Evolutionary conservation across 2,113 vertebrate species (phyloP).

Genomic region (Sialia sialis): DNA sequence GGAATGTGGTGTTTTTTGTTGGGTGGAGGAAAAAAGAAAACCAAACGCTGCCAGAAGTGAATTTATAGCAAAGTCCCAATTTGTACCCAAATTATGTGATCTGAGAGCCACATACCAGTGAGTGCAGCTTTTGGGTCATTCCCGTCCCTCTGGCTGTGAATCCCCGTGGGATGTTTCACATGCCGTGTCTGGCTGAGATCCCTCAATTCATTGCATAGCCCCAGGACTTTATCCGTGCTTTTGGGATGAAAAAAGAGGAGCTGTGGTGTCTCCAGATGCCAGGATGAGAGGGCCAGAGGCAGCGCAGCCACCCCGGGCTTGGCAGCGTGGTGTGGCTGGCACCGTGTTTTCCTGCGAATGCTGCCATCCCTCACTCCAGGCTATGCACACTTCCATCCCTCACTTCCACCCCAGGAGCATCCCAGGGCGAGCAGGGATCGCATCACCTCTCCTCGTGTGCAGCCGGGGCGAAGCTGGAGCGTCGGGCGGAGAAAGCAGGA

Average conservation of each 20-base stretch:
- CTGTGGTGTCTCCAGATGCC: not conserved
- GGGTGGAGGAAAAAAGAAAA: accelerated
- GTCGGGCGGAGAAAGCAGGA: not conserved
- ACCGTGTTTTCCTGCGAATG: accelerated
- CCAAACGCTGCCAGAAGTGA: not conserved
- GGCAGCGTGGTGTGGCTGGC: not conserved
- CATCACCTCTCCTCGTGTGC: not conserved
- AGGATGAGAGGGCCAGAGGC: not conserved
- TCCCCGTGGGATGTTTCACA: not conserved
- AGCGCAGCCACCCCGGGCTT: not conserved
- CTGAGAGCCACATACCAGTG: not conserved
- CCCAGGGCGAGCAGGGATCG: not conserved
- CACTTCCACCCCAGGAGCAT: slow-evolving; percentile 29
- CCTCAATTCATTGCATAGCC: not conserved
- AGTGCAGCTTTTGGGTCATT: not conserved
- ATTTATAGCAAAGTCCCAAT: not conserved
- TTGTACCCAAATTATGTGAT: not conserved
- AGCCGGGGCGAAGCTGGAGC: not conserved
- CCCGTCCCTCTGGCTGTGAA: not conserved
- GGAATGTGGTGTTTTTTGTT: not conserved
- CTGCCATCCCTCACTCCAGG: not conserved
- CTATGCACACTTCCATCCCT: slow-evolving; percentile 28
- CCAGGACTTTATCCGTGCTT: not conserved
- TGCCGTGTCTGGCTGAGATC: not conserved
- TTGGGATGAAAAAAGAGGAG: not conserved